phyloP scores from a whole-genome alignment of 2,888 invertebrate genomes.

The Copidosoma aretas region DNA sequence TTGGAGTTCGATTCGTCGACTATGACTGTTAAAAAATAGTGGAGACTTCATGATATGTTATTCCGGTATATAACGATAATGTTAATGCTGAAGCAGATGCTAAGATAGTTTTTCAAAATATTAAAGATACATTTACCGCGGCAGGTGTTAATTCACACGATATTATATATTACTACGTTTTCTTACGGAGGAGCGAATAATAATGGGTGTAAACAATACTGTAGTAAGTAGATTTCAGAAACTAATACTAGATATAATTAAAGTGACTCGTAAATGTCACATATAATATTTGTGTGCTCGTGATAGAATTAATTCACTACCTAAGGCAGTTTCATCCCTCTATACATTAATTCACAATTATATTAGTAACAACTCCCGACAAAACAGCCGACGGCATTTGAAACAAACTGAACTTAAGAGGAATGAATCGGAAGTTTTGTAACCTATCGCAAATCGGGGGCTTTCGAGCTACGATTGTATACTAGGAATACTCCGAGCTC shows the following conservation, averaged over 20 bases:
- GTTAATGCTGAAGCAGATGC: constrained; percentile 31
- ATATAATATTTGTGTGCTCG: constrained; percentile 52
- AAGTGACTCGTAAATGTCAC: constrained; percentile 52
- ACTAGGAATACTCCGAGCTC: constrained; percentile 48
- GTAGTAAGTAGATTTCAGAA: constrained; percentile 45
- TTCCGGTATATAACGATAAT: constrained; percentile 36
- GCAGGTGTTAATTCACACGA: constrained; percentile 41
- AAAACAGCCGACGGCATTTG: constrained; percentile 38
- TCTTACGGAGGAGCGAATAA: constrained; percentile 45
- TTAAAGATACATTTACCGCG: constrained; percentile 37
- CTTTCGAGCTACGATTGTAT: constrained; percentile 47
- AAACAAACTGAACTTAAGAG: constrained; percentile 45
- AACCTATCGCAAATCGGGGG: constrained; percentile 50
- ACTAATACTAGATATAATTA: constrained; percentile 42
- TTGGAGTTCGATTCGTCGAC: constrained; percentile 45
- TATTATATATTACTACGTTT: constrained; percentile 52
- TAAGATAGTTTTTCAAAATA: constrained; percentile 32
- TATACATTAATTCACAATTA: constrained; percentile 48
- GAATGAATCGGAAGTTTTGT: constrained; percentile 45
- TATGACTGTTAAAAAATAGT: constrained; percentile 20
- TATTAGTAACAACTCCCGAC: constrained; percentile 44
- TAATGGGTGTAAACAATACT: constrained; percentile 50
- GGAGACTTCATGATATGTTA: constrained; percentile 44
- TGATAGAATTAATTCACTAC: constrained; percentile 50
- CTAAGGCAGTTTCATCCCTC: constrained; percentile 48